Evolutionary conservation across 2,113 vertebrate genomes (phyloP).

Genomic region (Saiga tatarica): DNA sequence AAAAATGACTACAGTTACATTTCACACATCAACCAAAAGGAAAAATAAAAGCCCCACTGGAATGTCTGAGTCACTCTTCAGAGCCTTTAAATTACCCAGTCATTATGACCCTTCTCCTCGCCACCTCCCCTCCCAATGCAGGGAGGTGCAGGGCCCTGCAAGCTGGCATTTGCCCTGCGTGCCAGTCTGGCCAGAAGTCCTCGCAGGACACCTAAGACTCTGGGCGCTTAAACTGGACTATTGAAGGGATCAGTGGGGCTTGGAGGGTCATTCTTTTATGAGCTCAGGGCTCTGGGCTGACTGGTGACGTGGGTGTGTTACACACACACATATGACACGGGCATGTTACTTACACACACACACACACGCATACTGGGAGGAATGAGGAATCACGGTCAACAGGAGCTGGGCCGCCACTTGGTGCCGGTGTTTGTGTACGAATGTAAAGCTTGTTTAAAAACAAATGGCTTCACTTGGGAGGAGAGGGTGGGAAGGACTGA

Average conservation of each 20-base stretch:
- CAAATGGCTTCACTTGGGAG: not conserved
- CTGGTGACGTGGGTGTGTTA: not conserved
- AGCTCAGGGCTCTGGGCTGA: not conserved
- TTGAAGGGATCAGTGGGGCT: not conserved
- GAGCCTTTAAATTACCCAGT: constrained; percentile 75
- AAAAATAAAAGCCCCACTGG: constrained; percentile 78
- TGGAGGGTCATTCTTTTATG: not conserved
- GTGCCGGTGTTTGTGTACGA: not conserved
- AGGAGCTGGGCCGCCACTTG: not conserved
- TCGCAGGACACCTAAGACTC: not conserved
- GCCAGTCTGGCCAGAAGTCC: not conserved
- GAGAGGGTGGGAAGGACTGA: not conserved
- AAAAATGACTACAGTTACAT: constrained; percentile 82
- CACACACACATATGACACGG: fast-evolving
- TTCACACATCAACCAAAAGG: constrained; percentile 73
- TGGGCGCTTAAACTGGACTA: not conserved
- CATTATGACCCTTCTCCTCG: constrained; percentile 32
- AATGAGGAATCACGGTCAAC: not conserved
- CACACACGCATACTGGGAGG: fast-evolving
- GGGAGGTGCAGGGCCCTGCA: constrained; percentile 11
- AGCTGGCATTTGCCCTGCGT: not conserved
- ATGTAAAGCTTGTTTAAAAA: not conserved
- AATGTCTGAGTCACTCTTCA: constrained; percentile 84
- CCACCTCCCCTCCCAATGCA: not conserved
- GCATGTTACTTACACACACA: not conserved